A percentile compares a stretch with the other conserved stretches of the same genome.
Conservation (phyloP, 2,888 invertebrate genomes). For the Cyaniris semiargus region DNA sequence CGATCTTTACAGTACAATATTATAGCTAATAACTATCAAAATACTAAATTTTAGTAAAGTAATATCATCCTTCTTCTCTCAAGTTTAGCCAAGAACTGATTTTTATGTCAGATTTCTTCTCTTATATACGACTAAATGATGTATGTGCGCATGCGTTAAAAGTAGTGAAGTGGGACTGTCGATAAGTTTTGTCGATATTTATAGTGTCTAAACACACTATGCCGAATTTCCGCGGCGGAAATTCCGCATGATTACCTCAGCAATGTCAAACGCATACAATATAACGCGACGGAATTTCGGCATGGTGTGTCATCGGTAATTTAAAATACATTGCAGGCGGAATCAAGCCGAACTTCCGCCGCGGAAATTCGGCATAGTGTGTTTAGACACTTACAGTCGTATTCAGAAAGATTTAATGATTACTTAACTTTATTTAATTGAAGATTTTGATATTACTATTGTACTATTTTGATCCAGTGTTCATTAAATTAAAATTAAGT, state of each 20-base stretch:
- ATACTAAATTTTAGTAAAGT: not conserved
- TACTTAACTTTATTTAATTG: not conserved
- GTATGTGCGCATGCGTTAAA: slow-evolving; percentile 53
- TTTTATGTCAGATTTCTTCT: not conserved
- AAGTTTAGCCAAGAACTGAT: not conserved
- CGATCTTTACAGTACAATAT: not conserved
- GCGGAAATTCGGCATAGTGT: no score
- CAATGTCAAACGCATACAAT: no score
- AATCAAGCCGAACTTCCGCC: no score
- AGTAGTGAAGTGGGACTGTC: slow-evolving; percentile 45
- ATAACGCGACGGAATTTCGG: no score
- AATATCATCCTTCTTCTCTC: not conserved
- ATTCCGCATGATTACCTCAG: no score
- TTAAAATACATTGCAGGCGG: no score
- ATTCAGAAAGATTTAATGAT: not conserved
- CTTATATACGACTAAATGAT: slow-evolving; percentile 33
- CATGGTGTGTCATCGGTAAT: no score
- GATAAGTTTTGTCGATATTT: slow-evolving; percentile 35
- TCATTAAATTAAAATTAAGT: no score
- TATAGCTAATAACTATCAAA: not conserved
- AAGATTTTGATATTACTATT: not conserved
- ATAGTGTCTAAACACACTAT: no score
- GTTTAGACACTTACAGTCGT: no score
- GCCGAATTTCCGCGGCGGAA: no score
- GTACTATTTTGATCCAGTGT: not conserved